Conservation (phyloP, 2,113 vertebrate genomes). For the Eurypyga helias region DNA sequence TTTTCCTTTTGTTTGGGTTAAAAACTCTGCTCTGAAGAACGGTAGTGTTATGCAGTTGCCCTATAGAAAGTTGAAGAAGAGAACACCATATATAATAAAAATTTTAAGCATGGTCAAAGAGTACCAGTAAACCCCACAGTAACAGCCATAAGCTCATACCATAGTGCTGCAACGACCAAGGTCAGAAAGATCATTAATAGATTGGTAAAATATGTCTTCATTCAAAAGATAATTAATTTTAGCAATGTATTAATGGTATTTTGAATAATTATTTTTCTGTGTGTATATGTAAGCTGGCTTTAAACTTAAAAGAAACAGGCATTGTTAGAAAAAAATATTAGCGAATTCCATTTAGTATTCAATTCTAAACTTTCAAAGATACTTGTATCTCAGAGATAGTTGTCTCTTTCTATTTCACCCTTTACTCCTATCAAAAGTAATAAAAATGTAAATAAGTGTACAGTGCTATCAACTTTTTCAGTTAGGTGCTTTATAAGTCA, state of each 20-base stretch:
- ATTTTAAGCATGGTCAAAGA: neutral
- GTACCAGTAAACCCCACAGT: neutral
- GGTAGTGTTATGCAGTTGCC: neutral
- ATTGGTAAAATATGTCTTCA: neutral
- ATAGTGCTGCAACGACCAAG: neutral
- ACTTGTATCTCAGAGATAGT: neutral
- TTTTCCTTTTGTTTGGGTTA: neutral
- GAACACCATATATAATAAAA: neutral
- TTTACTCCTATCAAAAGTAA: conserved; percentile 40
- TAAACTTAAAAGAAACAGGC: neutral
- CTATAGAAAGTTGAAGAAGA: neutral
- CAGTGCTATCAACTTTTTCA: neutral
- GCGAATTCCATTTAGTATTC: neutral
- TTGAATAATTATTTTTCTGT: neutral
- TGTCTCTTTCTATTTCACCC: conserved; percentile 1
- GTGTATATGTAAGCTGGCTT: neutral
- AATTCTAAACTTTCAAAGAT: conserved; percentile 1
- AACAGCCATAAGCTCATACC: neutral
- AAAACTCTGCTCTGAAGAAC: neutral
- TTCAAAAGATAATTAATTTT: neutral
- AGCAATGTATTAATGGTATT: neutral
- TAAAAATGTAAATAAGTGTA: conserved; percentile 65
- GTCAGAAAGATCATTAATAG: neutral
- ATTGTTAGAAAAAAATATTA: neutral
- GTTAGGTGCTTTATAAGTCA: conserved; percentile 18